Conservation (phyloP, 2,888 invertebrate species). For the Lagria hirta region DNA sequence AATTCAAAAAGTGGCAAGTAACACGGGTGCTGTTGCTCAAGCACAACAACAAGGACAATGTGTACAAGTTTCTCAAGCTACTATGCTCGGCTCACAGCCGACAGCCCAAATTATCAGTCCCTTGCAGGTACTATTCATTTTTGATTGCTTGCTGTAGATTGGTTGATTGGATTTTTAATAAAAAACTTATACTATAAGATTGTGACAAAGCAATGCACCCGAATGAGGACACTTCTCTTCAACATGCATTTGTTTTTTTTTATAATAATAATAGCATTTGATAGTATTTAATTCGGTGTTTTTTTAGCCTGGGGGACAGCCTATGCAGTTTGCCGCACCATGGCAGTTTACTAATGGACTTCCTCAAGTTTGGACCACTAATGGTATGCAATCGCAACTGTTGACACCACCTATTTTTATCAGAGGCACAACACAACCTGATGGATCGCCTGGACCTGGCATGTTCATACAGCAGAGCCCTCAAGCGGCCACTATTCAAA, state of each 20-base stretch:
- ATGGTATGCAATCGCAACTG: constrained; percentile 69
- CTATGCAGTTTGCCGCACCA: constrained; percentile 74
- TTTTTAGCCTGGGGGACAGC: constrained; percentile 62
- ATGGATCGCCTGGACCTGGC: constrained; percentile 64
- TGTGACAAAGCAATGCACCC: too few relatives aligned
- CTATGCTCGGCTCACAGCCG: constrained; percentile 65
- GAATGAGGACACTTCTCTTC: too few relatives aligned
- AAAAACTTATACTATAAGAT: constrained; percentile 5
- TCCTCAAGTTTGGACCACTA: constrained; percentile 75
- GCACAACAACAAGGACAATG: constrained; percentile 70
- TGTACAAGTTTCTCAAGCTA: constrained; percentile 71
- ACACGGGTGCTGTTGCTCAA: constrained; percentile 52
- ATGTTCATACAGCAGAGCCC: constrained; percentile 86
- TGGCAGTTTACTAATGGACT: constrained; percentile 73
- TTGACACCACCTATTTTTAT: constrained; percentile 78
- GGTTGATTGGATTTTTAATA: constrained; percentile 5
- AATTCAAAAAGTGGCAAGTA: constrained; percentile 57
- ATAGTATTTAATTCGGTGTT: too few relatives aligned
- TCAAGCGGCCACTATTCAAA: constrained; percentile 64
- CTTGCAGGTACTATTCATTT: constrained; percentile 59
- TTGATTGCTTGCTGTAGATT: constrained; percentile 18
- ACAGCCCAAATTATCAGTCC: constrained; percentile 75
- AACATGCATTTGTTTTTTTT: too few relatives aligned
- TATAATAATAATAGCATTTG: too few relatives aligned
- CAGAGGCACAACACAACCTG: constrained; percentile 75